Evolutionary conservation across 2,797 vertebrate species (phyloP).

Genomic region (Crax fasciolata): DNA sequence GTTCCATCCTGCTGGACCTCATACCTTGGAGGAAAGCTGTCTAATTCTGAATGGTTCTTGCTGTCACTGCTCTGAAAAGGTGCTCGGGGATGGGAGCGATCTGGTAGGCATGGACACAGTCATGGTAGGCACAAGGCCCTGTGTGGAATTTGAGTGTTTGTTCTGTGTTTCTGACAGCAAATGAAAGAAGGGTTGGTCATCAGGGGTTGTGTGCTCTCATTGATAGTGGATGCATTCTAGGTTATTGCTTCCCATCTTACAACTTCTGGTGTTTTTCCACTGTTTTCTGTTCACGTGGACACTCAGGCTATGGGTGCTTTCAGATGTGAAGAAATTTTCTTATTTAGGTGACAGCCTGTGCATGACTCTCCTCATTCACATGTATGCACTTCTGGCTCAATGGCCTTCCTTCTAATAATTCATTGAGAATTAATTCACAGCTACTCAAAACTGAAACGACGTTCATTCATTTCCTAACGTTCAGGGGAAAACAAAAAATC

Average conservation of each 20-base stretch:
- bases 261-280: background rate
- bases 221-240: background rate
- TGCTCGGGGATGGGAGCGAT: background rate
- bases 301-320: background rate
- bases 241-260: conserved; percentile 32
- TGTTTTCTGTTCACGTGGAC: background rate
- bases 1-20: background rate
- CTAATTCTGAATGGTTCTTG: background rate
- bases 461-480: background rate
- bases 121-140: background rate
- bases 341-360: background rate
- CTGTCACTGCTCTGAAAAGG: background rate
- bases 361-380: background rate
- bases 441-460: background rate
- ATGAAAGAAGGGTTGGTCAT: conserved; percentile 65
- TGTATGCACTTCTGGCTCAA: background rate
- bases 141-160: conserved; percentile 59
- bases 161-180: conserved; percentile 37
- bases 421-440: background rate
- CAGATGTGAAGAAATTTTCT: background rate
- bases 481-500: background rate
- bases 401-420: background rate
- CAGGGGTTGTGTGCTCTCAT: background rate
- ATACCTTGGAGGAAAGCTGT: background rate
- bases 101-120: background rate